phyloP scores from a whole-genome alignment of 2,113 vertebrate genomes.

The Picathartes gymnocephalus region DNA sequence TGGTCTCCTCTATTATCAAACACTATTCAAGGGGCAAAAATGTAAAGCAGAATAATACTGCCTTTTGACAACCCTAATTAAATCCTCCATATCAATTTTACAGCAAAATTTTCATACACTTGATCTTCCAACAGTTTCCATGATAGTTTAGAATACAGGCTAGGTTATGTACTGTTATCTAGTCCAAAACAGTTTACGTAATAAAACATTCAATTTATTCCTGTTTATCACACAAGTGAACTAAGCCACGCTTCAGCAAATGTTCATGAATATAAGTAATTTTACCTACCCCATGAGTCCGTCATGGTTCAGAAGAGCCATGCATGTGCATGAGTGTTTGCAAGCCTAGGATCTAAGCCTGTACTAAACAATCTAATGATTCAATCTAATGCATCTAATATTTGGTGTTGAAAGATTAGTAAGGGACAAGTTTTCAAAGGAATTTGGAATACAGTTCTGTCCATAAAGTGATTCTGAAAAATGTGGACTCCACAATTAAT shows the following conservation, averaged over 20 bases:
- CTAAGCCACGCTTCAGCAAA: background rate
- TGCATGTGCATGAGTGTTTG: background rate
- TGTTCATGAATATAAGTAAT: background rate
- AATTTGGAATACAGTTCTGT: background rate
- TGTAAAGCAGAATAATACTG: background rate
- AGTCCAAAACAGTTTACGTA: background rate
- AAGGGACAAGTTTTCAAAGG: background rate
- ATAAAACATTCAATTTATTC: background rate
- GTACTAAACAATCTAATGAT: background rate
- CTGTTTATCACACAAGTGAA: background rate
- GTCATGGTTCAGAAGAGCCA: background rate
- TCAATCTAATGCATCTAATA: background rate
- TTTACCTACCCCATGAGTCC: background rate
- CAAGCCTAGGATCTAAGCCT: background rate
- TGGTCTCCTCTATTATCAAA: background rate
- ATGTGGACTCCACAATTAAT: background rate
- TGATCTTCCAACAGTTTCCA: background rate
- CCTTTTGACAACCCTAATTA: background rate
- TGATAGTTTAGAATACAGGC: background rate
- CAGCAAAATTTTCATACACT: background rate
- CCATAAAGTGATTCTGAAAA: background rate
- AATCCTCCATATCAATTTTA: background rate
- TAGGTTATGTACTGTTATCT: background rate
- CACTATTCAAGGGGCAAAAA: background rate
- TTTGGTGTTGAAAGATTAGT: background rate